Evolutionary conservation across 2,888 invertebrate species (phyloP).

Genomic region (Theretra japonica): DNA sequence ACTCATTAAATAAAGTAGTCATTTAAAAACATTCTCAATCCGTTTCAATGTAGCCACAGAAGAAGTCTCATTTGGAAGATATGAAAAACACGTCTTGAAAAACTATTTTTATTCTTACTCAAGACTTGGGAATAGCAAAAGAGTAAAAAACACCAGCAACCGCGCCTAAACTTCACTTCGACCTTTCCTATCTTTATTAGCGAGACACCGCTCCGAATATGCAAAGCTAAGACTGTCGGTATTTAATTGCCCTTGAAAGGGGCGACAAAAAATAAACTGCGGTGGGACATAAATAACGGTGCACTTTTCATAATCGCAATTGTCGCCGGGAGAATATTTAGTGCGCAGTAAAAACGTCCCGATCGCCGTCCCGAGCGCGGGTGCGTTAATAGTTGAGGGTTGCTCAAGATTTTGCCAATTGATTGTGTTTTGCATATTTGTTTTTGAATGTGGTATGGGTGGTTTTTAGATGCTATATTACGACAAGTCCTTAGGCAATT

Average conservation of each 20-base stretch:
- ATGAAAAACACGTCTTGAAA: not conserved
- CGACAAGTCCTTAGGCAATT: too few species aligned
- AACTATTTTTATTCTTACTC: not conserved
- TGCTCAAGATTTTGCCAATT: conserved; percentile 41
- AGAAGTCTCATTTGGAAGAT: too few species aligned
- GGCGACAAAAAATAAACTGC: conserved; percentile 83
- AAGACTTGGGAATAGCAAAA: not conserved
- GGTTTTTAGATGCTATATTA: too few species aligned
- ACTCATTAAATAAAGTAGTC: too few species aligned
- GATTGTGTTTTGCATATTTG: conserved; percentile 38
- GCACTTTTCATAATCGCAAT: conserved; percentile 85
- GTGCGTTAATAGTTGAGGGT: conserved; percentile 70
- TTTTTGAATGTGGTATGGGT: conserved; percentile 7
- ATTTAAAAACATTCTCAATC: too few species aligned
- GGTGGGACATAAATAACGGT: conserved; percentile 81
- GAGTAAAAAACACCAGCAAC: not conserved
- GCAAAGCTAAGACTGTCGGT: conserved; percentile 82
- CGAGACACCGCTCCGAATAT: conserved; percentile 69
- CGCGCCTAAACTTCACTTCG: conserved; percentile 45
- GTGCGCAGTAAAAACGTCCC: conserved; percentile 79
- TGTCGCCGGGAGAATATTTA: conserved; percentile 85
- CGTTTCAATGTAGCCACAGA: too few species aligned
- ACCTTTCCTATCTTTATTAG: conserved; percentile 80
- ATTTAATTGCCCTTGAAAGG: conserved; percentile 85
- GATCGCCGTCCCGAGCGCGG: conserved; percentile 63